These are phyloP conservation scores for Volucella inflata DNA, from an alignment of 2,888 invertebrate species.

Conservation along the genomic window DNA sequence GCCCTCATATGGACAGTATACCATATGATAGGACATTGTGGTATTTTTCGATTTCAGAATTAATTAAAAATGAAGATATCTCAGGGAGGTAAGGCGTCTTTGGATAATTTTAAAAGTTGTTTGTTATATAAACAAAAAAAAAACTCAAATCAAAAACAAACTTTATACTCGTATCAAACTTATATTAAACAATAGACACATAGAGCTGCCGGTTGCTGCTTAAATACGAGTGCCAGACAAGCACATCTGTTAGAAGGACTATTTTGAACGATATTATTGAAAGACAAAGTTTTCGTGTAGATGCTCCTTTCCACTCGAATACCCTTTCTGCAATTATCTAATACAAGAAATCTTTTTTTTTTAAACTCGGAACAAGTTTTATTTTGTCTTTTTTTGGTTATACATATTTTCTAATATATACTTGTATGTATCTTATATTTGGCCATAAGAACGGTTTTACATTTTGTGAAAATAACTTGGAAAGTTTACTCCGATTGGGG, in stretches of 20 bases:
- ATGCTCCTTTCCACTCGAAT: background rate
- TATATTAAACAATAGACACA: constrained; percentile 14
- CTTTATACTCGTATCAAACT: constrained; percentile 17
- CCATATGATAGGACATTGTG: too few species aligned
- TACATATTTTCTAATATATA: too few species aligned
- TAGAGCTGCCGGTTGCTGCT: constrained; percentile 5
- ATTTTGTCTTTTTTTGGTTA: background rate
- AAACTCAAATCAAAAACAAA: background rate
- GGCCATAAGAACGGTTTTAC: background rate
- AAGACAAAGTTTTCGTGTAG: constrained; percentile 22
- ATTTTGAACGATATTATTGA: constrained; percentile 2
- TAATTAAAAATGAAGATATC: too few species aligned
- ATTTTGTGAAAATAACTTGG: background rate
- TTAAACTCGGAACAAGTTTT: background rate
- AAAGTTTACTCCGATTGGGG: background rate
- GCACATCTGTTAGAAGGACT: constrained; percentile 5
- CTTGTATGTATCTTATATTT: too few species aligned
- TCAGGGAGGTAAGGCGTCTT: too few species aligned
- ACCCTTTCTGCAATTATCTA: background rate
- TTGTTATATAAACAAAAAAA: too few species aligned
- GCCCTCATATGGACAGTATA: too few species aligned
- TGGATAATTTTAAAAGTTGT: too few species aligned
- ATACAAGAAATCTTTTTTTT: background rate
- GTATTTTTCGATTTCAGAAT: too few species aligned
- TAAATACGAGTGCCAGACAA: background rate